phyloP scores from a whole-genome alignment of 1,140 invertebrate species.

The Leucophenga varia region DNA sequence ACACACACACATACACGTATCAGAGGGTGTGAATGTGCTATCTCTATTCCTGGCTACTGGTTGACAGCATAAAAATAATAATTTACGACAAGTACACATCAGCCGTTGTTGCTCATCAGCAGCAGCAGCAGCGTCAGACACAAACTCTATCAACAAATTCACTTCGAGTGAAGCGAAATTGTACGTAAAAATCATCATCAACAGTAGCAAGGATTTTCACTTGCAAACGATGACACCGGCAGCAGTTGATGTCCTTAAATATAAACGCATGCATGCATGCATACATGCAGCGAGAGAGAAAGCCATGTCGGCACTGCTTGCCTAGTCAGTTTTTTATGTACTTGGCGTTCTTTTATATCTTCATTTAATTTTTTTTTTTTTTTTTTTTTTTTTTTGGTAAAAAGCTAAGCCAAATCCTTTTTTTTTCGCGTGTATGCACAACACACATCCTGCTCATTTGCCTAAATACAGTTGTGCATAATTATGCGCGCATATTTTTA shows the following conservation, averaged over 20 bases:
- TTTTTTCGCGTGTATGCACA: slow-evolving; percentile 29
- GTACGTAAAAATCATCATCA: slow-evolving; percentile 34
- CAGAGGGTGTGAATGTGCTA: too few relatives aligned
- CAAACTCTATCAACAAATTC: too few relatives aligned
- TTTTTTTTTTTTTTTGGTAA: slow-evolving; percentile 28
- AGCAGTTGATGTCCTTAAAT: slow-evolving; percentile 16
- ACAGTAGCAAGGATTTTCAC: too few relatives aligned
- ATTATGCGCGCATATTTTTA: slow-evolving; percentile 53
- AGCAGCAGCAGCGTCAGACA: slow-evolving; percentile 13
- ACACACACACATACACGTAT: slow-evolving; percentile 32
- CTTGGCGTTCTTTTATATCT: too few relatives aligned
- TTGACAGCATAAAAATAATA: slow-evolving; percentile 52
- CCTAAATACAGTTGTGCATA: slow-evolving; percentile 52
- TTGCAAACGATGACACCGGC: too few relatives aligned
- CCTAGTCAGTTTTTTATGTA: too few relatives aligned
- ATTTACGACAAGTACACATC: slow-evolving; percentile 54
- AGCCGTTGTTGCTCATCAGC: slow-evolving; percentile 50
- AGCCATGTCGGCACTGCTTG: too few relatives aligned
- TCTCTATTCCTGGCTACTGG: slow-evolving; percentile 7
- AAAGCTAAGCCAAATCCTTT: too few relatives aligned
- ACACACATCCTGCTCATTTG: slow-evolving; percentile 6
- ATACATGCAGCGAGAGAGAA: too few relatives aligned
- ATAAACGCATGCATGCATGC: too few relatives aligned
- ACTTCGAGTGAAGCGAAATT: too few relatives aligned
- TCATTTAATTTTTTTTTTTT: too few relatives aligned